phyloP scores from a whole-genome alignment of 2,113 vertebrate species.

The Carettochelys insculpta region DNA sequence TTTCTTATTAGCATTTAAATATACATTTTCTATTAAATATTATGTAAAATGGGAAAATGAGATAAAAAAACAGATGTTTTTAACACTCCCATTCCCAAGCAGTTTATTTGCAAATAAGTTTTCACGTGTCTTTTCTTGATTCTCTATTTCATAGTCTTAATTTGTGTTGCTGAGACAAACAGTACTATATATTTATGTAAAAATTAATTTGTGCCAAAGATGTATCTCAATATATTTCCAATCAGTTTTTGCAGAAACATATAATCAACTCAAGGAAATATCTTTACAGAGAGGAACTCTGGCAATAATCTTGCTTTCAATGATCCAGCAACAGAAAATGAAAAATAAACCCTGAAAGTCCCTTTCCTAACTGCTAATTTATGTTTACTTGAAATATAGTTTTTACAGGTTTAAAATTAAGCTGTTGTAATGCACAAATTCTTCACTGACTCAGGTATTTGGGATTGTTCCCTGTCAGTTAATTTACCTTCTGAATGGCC shows the following conservation, averaged over 20 bases:
- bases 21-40: not conserved
- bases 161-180: not conserved
- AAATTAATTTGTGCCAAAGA: not conserved
- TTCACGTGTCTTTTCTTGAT: not conserved
- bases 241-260: not conserved
- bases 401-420: constrained; percentile 18
- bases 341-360: not conserved
- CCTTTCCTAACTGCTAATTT: not conserved
- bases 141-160: not conserved
- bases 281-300: not conserved
- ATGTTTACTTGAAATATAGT: not conserved
- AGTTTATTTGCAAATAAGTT: not conserved
- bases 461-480: constrained; percentile 38
- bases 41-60: not conserved
- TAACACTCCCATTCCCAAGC: not conserved
- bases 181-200: not conserved
- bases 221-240: not conserved
- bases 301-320: not conserved
- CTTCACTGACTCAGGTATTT: constrained; percentile 16
- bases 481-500: constrained; percentile 37
- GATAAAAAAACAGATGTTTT: not conserved
- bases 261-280: constrained; percentile 8
- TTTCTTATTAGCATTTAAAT: not conserved
- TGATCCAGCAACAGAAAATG: not conserved
- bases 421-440: constrained; percentile 27